Evolutionary conservation across 1,140 invertebrate species (phyloP), one percentile per base, ranked within the genome.

Genomic region (Acromyrmex heyeri): DNA sequence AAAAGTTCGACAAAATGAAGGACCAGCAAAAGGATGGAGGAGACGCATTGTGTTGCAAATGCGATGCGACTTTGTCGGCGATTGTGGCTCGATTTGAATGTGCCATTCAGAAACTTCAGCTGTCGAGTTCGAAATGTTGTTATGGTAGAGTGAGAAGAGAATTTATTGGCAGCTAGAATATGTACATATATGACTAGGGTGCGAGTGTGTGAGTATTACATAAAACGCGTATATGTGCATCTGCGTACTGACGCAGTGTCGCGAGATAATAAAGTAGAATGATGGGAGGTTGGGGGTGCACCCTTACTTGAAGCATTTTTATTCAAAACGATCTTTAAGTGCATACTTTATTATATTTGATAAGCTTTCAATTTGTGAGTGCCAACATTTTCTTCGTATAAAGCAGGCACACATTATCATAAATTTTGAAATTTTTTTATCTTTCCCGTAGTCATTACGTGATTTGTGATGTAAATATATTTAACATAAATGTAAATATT

Each of bases 71-170:
- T 88, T 89, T 86, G 87, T 77, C 67, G 62, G 48, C 61, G 87
- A 76, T 86, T 75, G 61, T 61, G 75, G 75, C 88, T 87, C 75
- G 86, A 90, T 90, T 90, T 78, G 88, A 89, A 90, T 86, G 86
- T 87, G 50, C 86, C 75, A 87, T 90, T 89, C 79, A 87, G 79
- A 44, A 89, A 90, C 76, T 90, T 87, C 53, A 64, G 78, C 76
- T 61, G 87, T 83, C 85, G 70, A 53, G 77, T 72, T 77, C 65
- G 53, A 83, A 83, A 88, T 62, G 57, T 65, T 88, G 69, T 85
- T 87, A 79, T 21, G 64, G 75, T 30, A 57, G 44, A 62, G 50
- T 30, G 50, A 27, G 69, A 27, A 75, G 85, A 83, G 27, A 55
- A 81, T 73, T 88, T 90, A 90, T 90, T 90, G 85, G 16, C 86